A percentile compares a stretch with the other conserved stretches of the same genome.
Conservation (phyloP, 2,113 vertebrate species). For the Alaudala cheleensis region DNA sequence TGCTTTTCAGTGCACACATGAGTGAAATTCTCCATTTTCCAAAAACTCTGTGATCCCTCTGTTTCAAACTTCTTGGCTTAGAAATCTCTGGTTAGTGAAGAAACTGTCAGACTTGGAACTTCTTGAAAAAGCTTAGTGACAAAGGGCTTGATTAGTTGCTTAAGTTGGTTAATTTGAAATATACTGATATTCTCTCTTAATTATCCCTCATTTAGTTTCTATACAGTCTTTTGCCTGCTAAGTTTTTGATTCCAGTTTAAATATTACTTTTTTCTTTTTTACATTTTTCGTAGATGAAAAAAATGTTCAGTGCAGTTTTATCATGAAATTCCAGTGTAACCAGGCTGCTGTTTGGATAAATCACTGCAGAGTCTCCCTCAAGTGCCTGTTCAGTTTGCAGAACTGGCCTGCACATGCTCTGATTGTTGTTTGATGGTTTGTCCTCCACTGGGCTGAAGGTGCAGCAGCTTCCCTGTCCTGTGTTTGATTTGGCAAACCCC, state of each 20-base stretch:
- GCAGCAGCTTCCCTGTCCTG: rapidly evolving
- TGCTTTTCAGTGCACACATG: not conserved
- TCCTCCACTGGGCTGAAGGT: not conserved
- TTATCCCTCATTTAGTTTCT: not conserved
- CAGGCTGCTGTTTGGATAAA: not conserved
- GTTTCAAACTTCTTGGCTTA: not conserved
- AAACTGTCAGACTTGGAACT: not conserved
- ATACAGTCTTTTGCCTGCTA: not conserved
- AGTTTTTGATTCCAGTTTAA: not conserved
- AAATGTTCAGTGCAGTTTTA: not conserved
- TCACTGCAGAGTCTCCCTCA: not conserved
- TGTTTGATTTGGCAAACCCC: not conserved
- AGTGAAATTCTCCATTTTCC: not conserved
- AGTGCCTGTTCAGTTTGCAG: not conserved
- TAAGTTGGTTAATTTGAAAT: not conserved
- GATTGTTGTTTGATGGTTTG: not conserved
- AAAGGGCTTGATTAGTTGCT: not conserved
- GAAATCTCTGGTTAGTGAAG: not conserved
- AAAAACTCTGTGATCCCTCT: not conserved
- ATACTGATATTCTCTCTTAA: not conserved
- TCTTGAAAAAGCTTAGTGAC: not conserved
- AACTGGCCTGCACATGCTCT: not conserved
- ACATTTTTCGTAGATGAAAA: not conserved
- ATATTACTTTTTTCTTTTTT: not conserved
- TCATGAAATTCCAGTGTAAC: not conserved